Base-by-base conservation (phyloP, 2,888 invertebrate species). In the Salpingus planirostris region DNA sequence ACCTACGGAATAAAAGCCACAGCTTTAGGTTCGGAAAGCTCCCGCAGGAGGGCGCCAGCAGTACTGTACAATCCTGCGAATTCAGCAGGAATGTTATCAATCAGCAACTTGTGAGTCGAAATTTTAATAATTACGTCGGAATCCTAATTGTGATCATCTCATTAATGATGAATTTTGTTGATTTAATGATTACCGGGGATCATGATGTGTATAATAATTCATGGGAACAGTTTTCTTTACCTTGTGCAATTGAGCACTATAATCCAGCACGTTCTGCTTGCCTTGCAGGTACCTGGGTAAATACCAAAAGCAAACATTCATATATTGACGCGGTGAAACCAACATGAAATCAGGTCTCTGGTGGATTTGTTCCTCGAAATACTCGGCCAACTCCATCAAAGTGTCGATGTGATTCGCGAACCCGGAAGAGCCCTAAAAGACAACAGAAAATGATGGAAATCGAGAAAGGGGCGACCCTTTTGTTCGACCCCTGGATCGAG, bases 271-370 rank as follows among this genome's bases (percentile, higher is more conserved):
- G 36, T 59, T 54, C 25, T 47, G 34, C 44, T 54, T 60, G 8
- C 57, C 55, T 40, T 57, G 51, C 36, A 71, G 57, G 39, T 66
- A 69, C 12, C 66, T 62, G 1, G 80, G 79, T 18, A 80, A 55
- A 56, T 76, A 79, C 80, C 80, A 81, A 56, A 80, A 80, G 51
- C 78, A 79, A n/a, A 80, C 73, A 51, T 80, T 80, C 46, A 77
- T 70, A 47, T 71, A 78, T 49, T 78, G 73, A 15, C 78, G 71
- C 26, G 65, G 58, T 15, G 66, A 57, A 15, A 71, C 66, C 35
- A 70, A 46, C 42, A 60, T 50, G 47, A 71, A 71, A 18, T 60
- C 60, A 2, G 54, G 44, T 33, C 67, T 50, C 21, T 52, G 49
- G 13, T 51, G 50, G 3, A 70, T 53, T 46, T 65, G 60, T 25